These are phyloP conservation scores for Psittacula cyanocephala DNA, from an alignment of 2,113 vertebrate species.

Conservation along the genomic window DNA sequence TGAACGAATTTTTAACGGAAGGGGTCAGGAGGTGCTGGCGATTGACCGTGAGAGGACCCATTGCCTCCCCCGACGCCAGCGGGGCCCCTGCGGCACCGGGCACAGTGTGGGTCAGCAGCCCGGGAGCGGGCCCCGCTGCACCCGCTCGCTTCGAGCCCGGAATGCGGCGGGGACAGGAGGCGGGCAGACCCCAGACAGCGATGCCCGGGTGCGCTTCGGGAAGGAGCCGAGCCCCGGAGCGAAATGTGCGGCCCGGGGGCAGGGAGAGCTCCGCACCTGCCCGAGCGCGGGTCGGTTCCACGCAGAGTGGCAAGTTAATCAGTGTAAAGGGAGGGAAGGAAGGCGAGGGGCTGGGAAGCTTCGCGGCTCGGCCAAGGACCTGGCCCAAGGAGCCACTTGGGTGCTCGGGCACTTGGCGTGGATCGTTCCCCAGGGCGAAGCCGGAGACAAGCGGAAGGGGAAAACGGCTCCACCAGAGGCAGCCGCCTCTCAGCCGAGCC, in stretches of 20 bases:
- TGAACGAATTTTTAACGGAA: not conserved
- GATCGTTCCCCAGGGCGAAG: not conserved
- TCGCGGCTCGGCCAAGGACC: not conserved
- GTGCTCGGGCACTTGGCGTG: not conserved
- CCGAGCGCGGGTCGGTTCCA: not conserved
- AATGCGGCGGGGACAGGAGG: not conserved
- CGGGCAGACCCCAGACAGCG: not conserved
- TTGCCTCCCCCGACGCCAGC: not conserved
- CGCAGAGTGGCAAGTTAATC: not conserved
- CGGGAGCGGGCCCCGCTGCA: not conserved
- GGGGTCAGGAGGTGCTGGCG: not conserved
- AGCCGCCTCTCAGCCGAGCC: not conserved
- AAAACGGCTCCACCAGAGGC: fast-evolving
- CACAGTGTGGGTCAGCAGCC: not conserved
- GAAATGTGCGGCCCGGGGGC: not conserved
- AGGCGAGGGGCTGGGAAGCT: not conserved
- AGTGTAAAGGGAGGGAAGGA: not conserved
- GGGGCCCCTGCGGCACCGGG: not conserved
- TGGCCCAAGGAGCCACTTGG: not conserved
- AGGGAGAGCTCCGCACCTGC: conserved; percentile 14
- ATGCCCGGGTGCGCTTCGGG: not conserved
- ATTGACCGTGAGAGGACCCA: not conserved
- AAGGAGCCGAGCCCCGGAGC: not conserved
- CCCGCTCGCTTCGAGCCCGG: not conserved
- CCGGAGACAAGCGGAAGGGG: not conserved